Percentiles rank a stretch among this genome's conserved stretches.
These are phyloP conservation scores for Emmelina monodactyla DNA, from an alignment of 2,888 invertebrate genomes.

Conservation along the genomic window DNA sequence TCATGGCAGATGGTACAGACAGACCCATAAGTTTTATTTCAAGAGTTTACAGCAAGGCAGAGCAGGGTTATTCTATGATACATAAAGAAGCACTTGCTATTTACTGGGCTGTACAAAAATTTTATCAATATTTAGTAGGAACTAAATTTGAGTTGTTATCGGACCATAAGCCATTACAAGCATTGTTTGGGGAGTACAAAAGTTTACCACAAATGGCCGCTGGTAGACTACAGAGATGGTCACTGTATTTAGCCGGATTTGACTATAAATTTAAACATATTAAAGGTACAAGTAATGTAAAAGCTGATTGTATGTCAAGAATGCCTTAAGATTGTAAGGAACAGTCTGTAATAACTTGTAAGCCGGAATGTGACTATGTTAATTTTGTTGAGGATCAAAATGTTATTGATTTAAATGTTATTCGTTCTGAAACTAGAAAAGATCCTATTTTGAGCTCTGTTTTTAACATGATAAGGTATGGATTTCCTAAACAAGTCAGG, in stretches of 20 bases:
- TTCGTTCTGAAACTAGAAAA: slow-evolving; percentile 10
- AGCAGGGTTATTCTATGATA: slow-evolving; percentile 25
- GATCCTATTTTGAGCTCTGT: slow-evolving; percentile 8
- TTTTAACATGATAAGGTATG: slow-evolving; percentile 7
- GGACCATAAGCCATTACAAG: slow-evolving; percentile 26
- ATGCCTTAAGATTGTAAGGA: slow-evolving; percentile 2
- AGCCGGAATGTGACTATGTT: slow-evolving; percentile 8
- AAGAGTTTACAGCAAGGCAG: slow-evolving; percentile 20
- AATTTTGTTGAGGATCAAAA: slow-evolving; percentile 10
- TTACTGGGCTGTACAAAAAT: slow-evolving; percentile 24
- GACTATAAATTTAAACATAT: slow-evolving; percentile 9
- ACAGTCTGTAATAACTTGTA: neutral
- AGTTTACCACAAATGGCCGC: slow-evolving; percentile 25
- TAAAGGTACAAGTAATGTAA: slow-evolving; percentile 7
- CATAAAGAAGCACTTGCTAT: slow-evolving; percentile 27
- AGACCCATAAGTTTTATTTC: slow-evolving; percentile 24
- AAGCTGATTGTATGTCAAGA: slow-evolving; percentile 11
- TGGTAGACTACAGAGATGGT: slow-evolving; percentile 24
- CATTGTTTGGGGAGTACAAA: slow-evolving; percentile 22
- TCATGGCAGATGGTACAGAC: slow-evolving; percentile 19
- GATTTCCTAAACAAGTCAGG: slow-evolving; percentile 1
- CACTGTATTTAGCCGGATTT: slow-evolving; percentile 10
- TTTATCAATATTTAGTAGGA: slow-evolving; percentile 28
- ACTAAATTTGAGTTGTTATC: slow-evolving; percentile 21
- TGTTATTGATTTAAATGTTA: slow-evolving; percentile 8